A percentile compares a stretch with the other conserved stretches of the same genome.
Evolutionary conservation across 1,140 invertebrate species (phyloP).

Genomic region (Maconellicoccus hirsutus): DNA sequence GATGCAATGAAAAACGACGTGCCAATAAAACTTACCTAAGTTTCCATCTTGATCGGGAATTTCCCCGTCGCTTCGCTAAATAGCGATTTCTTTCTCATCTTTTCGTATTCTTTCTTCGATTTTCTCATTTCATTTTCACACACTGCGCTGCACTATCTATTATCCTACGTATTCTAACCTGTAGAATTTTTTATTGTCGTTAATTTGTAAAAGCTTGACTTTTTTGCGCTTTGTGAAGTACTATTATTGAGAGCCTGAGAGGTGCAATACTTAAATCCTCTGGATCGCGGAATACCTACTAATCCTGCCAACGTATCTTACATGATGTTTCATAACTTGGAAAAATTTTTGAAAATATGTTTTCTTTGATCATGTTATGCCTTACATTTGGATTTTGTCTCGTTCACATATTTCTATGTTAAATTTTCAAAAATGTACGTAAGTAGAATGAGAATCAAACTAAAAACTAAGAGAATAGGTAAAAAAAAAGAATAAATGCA

Average conservation of each 20-base stretch:
- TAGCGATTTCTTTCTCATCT: slow-evolving; percentile 12
- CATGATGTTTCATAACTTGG: too few species aligned
- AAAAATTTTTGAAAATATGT: too few species aligned
- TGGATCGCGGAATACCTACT: too few species aligned
- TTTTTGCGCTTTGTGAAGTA: too few species aligned
- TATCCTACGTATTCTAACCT: neutral
- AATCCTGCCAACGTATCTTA: too few species aligned
- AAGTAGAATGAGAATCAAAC: neutral
- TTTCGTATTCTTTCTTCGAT: neutral
- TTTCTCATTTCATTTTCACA: neutral
- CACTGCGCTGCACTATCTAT: neutral
- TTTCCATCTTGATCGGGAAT: slow-evolving; percentile 12
- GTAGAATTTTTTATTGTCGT: neutral
- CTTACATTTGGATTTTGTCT: too few species aligned
- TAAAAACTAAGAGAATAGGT: neutral
- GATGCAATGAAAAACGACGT: slow-evolving; percentile 20
- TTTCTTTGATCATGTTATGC: too few species aligned
- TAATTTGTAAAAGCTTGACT: too few species aligned
- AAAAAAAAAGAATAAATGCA: slow-evolving; percentile 6
- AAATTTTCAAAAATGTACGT: neutral
- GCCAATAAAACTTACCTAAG: slow-evolving; percentile 21
- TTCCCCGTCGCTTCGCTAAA: neutral
- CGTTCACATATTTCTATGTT: too few species aligned
- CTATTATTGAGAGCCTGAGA: too few species aligned
- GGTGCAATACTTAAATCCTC: too few species aligned